Percentiles rank a stretch among this genome's conserved stretches.
Conservation (phyloP, 2,888 invertebrate genomes). For the Synanthedon myopaeformis region DNA sequence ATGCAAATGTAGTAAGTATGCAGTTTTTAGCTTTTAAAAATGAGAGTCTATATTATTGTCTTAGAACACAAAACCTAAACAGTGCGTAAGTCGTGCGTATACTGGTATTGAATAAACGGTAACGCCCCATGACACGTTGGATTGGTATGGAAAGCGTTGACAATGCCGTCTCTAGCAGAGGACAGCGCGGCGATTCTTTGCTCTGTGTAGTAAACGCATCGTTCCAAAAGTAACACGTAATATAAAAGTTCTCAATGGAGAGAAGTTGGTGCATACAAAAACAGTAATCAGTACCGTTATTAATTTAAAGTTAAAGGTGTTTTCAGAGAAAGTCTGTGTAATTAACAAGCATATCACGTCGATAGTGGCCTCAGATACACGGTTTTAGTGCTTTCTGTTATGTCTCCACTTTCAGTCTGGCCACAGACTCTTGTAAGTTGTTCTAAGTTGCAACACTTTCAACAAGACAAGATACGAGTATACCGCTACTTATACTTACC, state of each 20-base stretch:
- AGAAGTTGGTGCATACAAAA: background rate
- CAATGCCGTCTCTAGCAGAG: too few species aligned
- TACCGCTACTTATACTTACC: constrained; percentile 2
- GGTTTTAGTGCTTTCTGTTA: constrained; percentile 14
- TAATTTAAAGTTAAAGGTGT: background rate
- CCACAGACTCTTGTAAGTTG: constrained; percentile 17
- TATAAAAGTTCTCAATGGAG: too few species aligned
- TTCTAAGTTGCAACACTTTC: constrained; percentile 9
- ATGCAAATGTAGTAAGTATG: too few species aligned
- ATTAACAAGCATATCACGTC: constrained; percentile 2
- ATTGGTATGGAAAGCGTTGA: too few species aligned
- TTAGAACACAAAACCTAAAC: too few species aligned
- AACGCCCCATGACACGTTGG: too few species aligned
- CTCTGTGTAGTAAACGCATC: background rate
- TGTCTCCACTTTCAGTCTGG: constrained; percentile 14
- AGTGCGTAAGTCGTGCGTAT: too few species aligned
- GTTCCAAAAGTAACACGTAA: background rate
- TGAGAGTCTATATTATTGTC: too few species aligned
- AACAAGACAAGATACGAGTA: constrained; percentile 6
- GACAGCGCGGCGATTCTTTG: too few species aligned
- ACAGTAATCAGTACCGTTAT: background rate
- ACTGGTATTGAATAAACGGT: too few species aligned
- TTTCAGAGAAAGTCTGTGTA: constrained; percentile 6
- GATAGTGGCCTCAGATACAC: constrained; percentile 4
- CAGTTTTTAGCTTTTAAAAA: too few species aligned